Conservation (phyloP, 1,140 invertebrate species). For the Epicauta chinensis region DNA sequence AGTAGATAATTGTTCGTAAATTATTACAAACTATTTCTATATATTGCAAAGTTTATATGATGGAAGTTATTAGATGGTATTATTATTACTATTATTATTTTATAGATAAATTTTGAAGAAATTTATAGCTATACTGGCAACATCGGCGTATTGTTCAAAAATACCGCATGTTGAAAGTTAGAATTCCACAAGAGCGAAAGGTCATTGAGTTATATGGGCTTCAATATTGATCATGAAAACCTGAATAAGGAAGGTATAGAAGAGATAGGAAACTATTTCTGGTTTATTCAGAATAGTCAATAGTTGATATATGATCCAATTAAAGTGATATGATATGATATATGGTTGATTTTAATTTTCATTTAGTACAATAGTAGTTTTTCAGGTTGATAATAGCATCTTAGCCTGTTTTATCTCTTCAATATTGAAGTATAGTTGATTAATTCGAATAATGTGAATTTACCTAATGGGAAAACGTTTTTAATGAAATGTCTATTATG, state of each 20-base stretch:
- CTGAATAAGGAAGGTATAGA: slow-evolving; percentile 3
- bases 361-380: neutral
- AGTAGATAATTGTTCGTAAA: too few species aligned
- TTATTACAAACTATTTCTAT: too few species aligned
- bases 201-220: neutral
- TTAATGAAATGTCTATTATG: slow-evolving; percentile 14
- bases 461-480: slow-evolving; percentile 4
- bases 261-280: slow-evolving; percentile 8
- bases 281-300: slow-evolving; percentile 1
- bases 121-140: too few species aligned
- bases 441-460: slow-evolving; percentile 11
- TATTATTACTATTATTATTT: too few species aligned
- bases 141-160: slow-evolving; percentile 13
- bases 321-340: slow-evolving; percentile 9
- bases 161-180: slow-evolving; percentile 3
- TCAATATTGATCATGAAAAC: slow-evolving; percentile 10
- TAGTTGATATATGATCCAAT: slow-evolving; percentile 15
- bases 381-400: slow-evolving; percentile 3
- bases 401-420: slow-evolving; percentile 9
- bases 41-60: too few species aligned
- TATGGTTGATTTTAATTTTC: slow-evolving; percentile 15
- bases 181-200: slow-evolving; percentile 8
- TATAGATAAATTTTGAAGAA: too few species aligned
- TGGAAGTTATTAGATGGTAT: too few species aligned
- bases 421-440: neutral